A percentile compares a stretch with the other conserved stretches of the same genome.
phyloP scores from a whole-genome alignment of 2,888 invertebrate species.

The Euzophera pinguis region DNA sequence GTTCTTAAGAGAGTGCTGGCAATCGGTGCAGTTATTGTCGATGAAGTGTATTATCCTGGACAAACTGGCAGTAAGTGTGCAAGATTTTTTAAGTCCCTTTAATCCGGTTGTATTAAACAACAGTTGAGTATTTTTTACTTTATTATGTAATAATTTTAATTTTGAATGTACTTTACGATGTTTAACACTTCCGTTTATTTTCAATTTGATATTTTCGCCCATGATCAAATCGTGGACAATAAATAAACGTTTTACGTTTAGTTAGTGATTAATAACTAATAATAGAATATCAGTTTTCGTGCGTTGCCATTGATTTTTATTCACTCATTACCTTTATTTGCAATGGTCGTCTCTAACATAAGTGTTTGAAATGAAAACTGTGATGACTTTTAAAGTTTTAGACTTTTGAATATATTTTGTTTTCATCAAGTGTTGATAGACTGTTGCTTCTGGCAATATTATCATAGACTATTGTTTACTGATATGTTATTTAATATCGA shows the following conservation, averaged over 20 bases:
- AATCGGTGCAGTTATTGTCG: too few species aligned
- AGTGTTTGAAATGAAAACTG: slow-evolving; percentile 3
- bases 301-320: not conserved
- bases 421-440: slow-evolving; percentile 7
- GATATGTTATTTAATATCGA: slow-evolving; percentile 1
- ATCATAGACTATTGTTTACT: not conserved
- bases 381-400: slow-evolving; percentile 5
- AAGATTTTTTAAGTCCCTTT: not conserved
- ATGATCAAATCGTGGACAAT: not conserved
- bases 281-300: not conserved
- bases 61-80: not conserved
- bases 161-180: slow-evolving; percentile 1
- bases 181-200: not conserved
- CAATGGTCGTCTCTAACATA: not conserved
- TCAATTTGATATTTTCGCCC: not conserved
- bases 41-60: too few species aligned
- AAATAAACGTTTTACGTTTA: not conserved
- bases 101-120: not conserved
- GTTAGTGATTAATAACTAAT: not conserved
- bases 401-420: not conserved
- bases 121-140: slow-evolving; percentile 8
- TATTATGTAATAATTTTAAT: not conserved
- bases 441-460: not conserved
- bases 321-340: not conserved
- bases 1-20: too few species aligned